A percentile compares a stretch with the other conserved stretches of the same genome.
Conservation (phyloP, 2,113 vertebrate genomes). For the Megatriorchis doriae region DNA sequence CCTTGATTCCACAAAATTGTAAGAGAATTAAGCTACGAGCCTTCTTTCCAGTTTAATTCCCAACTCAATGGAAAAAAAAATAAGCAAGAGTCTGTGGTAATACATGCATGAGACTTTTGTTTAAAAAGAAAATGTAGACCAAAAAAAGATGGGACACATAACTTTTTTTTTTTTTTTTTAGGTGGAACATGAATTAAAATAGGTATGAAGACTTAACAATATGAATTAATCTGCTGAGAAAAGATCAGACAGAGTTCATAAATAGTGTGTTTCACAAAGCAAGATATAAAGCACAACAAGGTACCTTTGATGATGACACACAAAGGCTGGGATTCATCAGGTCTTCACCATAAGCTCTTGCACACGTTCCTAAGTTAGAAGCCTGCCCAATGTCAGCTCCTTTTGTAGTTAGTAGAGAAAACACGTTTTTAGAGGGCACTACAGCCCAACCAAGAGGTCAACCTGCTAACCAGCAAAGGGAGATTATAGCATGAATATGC, state of each 20-base stretch:
- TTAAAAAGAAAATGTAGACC: neutral
- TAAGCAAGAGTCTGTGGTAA: neutral
- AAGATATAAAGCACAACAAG: neutral
- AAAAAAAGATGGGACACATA: neutral
- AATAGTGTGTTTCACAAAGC: neutral
- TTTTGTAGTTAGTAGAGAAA: neutral
- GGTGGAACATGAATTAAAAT: neutral
- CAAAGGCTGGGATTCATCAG: neutral
- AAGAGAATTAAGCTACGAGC: neutral
- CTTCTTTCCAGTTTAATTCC: neutral
- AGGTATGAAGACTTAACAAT: neutral
- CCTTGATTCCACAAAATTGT: neutral
- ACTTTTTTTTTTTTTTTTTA: neutral
- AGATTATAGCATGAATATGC: neutral
- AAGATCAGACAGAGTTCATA: neutral
- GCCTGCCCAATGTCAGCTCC: neutral
- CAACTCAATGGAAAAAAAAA: neutral
- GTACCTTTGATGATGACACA: neutral
- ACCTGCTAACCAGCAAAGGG: neutral
- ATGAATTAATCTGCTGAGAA: neutral
- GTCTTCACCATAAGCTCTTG: neutral
- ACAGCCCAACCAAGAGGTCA: neutral
- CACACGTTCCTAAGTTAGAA: neutral
- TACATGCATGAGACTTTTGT: neutral
- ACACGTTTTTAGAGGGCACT: neutral